Evolutionary conservation across 2,113 vertebrate genomes (phyloP), one percentile per base, ranked within the genome.

Genomic region (Marmota monax): DNA sequence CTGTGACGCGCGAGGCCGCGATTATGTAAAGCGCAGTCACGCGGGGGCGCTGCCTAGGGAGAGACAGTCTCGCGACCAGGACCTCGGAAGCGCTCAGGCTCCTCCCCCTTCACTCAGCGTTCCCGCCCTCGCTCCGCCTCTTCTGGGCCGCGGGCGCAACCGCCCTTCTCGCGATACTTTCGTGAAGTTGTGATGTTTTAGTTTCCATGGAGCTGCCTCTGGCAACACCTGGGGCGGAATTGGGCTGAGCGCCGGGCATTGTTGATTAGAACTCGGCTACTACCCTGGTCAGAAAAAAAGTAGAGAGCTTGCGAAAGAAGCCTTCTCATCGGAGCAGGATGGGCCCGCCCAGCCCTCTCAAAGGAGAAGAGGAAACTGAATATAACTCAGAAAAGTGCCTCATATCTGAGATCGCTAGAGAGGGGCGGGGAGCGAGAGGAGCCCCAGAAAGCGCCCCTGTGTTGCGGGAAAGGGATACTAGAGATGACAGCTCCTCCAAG

Each of bases 21-120:
- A 89, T 98, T 98, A 98, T 98, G 98, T 98, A 98, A 98, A 97
- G 96, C 92, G 2, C 95, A 95, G 96, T 98, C 98, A 98, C 98
- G 98, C 95, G 97, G 96, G 91, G 92, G 61, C 86, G 86, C 86
- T 53, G 48, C 94, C 91, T 76, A 93, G 48, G 95, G 85, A 29
- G 8, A 37, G 42, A 70, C 32, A 0, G 61, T 79, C 96, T 93
- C 73, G 48, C 20, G 72, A 94, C 61, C 0, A 0, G 48, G 69
- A 92, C 74, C 32, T 78, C 86, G 53, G 95, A 74, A 94, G 83
- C 70, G 7, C 61, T 17, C 23, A 25, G 92, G 2, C 83, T 53
- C 96, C 96, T 12, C 96, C 97, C 83, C 48, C 82, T 67, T n/a
- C 3, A 5, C 45, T 45, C 76, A 5, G 67, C 22, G 83, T 69